Base-by-base conservation (phyloP, 2,888 invertebrate genomes). In the Drosophila anomalata region DNA sequence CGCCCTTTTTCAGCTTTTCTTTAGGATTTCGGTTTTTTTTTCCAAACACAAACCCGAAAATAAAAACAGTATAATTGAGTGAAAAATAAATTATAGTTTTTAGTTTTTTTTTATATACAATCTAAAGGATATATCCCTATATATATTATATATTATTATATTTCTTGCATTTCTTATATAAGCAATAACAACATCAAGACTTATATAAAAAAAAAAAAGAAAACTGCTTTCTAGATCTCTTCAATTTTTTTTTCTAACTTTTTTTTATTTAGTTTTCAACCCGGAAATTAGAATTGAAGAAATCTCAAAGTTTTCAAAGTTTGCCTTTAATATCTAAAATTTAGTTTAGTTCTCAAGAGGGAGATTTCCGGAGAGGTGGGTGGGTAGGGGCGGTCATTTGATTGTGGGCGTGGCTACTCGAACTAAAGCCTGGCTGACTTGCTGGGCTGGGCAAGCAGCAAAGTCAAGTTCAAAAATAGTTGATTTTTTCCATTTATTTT, bases 371-470 rank as follows among this genome's bases (percentile, higher is more conserved):
- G 52, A 22, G 14, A 3, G n/a, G 51, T 29, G 20, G n/a, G 20
- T 20, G 14, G 14, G 14, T 14, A n/a, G 7, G 33, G 12, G 42
- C 36, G 36, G 36, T 36, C 36, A 7, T 36, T 36, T 36, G 36
- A 29, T 48, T 31, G 20, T 17, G 44, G 55, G 54, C n/a, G 7
- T 42, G 50, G 51, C 47, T 48, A 52, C 46, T 78, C 77, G 80
- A 81, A 85, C 80, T 85, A 57, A 60, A 26, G 47, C 75, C 66
- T 71, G 67, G 73, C 85, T 81, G 70, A 51, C 57, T 73, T 81
- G 82, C 79, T 80, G 80, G 80, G 80, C 85, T 85, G 85, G 82
- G 73, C 79, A 77, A 67, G 65, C 82, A 82, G 82, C 85, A 71
- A 71, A 73, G 82, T 73, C 61, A 54, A 81, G 80, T 81, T 81